Conservation (phyloP, 2,113 vertebrate genomes). For the Chloebia gouldiae region DNA sequence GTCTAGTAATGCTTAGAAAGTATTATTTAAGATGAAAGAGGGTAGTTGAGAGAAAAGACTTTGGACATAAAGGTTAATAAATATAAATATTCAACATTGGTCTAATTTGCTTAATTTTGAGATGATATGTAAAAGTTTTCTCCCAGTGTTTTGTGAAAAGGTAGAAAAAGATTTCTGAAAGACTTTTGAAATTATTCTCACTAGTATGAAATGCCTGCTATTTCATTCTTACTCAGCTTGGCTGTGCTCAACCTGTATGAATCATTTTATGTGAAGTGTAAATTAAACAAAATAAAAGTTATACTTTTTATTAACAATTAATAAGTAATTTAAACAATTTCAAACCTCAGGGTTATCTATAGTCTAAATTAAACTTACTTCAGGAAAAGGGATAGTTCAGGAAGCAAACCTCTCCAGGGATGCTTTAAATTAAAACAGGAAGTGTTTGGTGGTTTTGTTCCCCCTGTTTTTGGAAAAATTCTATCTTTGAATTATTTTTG, state of each 20-base stretch:
- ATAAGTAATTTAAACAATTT: background rate
- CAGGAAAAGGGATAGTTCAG: background rate
- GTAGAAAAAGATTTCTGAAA: background rate
- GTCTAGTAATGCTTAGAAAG: background rate
- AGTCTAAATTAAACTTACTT: background rate
- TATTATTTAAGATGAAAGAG: background rate
- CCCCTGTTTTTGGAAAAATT: background rate
- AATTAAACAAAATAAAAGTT: background rate
- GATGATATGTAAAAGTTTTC: background rate
- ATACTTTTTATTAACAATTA: background rate
- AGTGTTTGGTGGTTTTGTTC: accelerated
- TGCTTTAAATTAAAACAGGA: background rate
- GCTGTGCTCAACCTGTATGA: background rate
- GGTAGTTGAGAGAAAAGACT: background rate
- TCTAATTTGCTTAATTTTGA: background rate
- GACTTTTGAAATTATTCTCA: background rate
- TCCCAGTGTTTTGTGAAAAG: background rate
- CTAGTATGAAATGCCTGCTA: background rate
- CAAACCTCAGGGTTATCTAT: background rate
- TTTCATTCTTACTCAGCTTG: background rate
- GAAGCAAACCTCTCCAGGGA: background rate
- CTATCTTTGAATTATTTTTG: background rate
- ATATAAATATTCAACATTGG: background rate
- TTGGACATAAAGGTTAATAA: background rate
- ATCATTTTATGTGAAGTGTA: background rate